These are phyloP conservation scores for Cherax quadricarinatus DNA, from an alignment of 1,140 invertebrate genomes.

Conservation along the genomic window DNA sequence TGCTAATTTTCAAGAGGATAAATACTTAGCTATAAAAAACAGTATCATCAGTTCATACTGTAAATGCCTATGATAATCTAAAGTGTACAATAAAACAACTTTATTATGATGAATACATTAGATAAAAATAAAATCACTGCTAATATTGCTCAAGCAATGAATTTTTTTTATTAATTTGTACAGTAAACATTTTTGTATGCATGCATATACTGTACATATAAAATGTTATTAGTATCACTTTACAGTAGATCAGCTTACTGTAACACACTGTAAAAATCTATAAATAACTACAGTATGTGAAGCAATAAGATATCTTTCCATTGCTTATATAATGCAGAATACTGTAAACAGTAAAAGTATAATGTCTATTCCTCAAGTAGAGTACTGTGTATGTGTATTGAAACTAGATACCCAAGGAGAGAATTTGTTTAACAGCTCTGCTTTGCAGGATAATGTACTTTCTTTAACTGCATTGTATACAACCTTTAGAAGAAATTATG, in stretches of 20 bases:
- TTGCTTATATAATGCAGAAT: background rate
- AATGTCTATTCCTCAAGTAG: background rate
- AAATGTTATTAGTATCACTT: background rate
- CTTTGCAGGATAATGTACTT: background rate
- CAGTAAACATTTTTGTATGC: background rate
- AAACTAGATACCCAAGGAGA: background rate
- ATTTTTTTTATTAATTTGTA: background rate
- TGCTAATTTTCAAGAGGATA: background rate
- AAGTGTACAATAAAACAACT: background rate
- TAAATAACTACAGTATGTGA: background rate
- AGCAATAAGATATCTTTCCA: background rate
- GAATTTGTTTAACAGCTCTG: background rate
- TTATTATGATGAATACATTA: background rate
- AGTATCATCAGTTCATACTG: constrained; percentile 24
- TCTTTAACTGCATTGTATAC: background rate
- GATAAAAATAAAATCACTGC: background rate
- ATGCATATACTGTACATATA: background rate
- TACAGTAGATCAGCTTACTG: background rate
- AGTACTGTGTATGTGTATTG: background rate
- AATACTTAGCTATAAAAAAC: background rate
- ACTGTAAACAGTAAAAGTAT: too few species aligned
- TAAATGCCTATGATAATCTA: constrained; percentile 1
- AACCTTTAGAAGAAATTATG: background rate
- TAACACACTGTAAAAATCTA: background rate
- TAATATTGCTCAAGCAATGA: background rate